Conservation (phyloP, 1,140 invertebrate species). For the Eufriesea mexicana region DNA sequence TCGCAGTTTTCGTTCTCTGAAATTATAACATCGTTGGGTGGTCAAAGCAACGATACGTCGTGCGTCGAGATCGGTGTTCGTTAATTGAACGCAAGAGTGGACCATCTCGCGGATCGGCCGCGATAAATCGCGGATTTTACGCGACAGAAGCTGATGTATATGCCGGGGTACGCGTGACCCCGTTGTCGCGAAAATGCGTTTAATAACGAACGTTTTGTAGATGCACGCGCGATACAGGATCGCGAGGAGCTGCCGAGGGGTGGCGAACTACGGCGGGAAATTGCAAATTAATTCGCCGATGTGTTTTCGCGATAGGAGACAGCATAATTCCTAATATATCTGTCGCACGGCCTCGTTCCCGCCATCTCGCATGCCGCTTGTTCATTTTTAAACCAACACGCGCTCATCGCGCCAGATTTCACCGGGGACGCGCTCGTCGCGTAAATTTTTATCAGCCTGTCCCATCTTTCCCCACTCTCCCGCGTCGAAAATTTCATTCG, state of each 20-base stretch:
- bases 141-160: background rate
- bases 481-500: background rate
- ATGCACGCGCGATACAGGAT: background rate
- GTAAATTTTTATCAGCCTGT: background rate
- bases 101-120: background rate
- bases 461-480: too few species aligned
- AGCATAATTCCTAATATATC: constrained; percentile 16
- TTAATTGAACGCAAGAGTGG: background rate
- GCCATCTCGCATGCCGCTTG: constrained; percentile 6
- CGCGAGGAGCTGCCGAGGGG: background rate
- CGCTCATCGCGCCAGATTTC: background rate
- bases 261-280: background rate
- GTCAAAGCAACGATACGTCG: background rate
- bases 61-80: background rate
- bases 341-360: background rate
- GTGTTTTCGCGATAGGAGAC: background rate
- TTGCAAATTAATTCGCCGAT: constrained; percentile 13
- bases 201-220: constrained; percentile 10
- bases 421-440: background rate
- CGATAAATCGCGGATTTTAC: background rate
- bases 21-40: background rate
- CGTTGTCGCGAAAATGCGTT: background rate
- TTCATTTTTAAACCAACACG: constrained; percentile 14
- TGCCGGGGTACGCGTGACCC: background rate
- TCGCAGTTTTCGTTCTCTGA: too few species aligned